Base-by-base conservation (phyloP, 2,888 invertebrate species). In the Aleiodes alternator region DNA sequence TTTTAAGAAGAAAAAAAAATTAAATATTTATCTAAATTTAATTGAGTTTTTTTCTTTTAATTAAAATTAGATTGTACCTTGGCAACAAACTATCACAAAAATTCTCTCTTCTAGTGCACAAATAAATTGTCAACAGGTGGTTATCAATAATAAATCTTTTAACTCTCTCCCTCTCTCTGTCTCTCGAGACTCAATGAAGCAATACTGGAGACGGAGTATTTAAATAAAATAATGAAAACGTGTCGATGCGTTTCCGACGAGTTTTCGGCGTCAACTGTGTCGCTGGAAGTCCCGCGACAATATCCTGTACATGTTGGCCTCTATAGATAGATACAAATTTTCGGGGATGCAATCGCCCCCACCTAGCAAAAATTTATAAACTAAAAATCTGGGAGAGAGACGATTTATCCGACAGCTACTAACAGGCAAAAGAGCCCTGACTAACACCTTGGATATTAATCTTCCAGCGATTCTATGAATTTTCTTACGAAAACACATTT, bases 281-380 rank as follows among this genome's bases (percentile, higher is more conserved):
- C 84, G 83, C 86, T 86, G 87, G 86, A 88, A 83, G 79, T 79
- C 82, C 82, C 80, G 82, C 87, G 86, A 87, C 86, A 86, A 87
- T 87, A 86, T 88, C 86, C 84, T 86, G 82, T 81, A 81, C 82
- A 82, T 81, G 82, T 85, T 83, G 82, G 77, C 81, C 85, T 85
- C 88, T 88, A 88, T 88, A 88, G 88, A 88, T 88, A 88, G 88
- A 83, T 78, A 80, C 81, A 79, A 79, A 82, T 82, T 83, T 81
- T 69, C 71, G 72, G 51, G 57, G 74, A 68, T 38, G 66, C 31
- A 38, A 56, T 72, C 23, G 23, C 68, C 76, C 70, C 72, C 69
- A 71, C 50, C 56, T 53, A 69, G 23, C 38, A 59, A 59, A 50
- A 68, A 23, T 50, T 16, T 68, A 51, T 51, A 48, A 31, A 50